These are phyloP conservation scores for Spermophilus dauricus DNA, from an alignment of 2,113 vertebrate genomes.

Conservation along the genomic window DNA sequence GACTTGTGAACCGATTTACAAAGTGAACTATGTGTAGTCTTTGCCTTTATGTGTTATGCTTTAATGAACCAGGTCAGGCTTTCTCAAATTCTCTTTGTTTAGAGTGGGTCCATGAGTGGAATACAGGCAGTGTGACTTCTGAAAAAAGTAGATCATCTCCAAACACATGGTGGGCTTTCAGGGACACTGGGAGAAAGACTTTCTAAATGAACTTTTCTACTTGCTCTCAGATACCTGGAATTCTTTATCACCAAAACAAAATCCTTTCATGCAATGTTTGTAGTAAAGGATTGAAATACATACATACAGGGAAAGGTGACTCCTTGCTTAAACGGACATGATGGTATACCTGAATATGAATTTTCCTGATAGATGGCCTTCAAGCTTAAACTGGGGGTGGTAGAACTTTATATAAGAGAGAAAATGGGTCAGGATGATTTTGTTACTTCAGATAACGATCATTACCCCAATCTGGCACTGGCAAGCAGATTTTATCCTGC, in stretches of 20 bases:
- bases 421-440: neutral
- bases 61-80: slow-evolving; percentile 26
- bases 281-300: slow-evolving; percentile 68
- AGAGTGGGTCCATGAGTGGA: neutral
- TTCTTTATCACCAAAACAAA: slow-evolving; percentile 78
- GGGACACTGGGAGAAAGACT: slow-evolving; percentile 59
- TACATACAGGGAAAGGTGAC: neutral
- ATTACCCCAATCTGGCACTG: neutral
- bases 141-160: slow-evolving; percentile 56
- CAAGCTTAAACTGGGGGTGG: neutral
- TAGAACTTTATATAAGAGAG: slow-evolving; percentile 3
- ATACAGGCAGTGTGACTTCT: neutral
- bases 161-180: slow-evolving; percentile 59
- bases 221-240: slow-evolving; percentile 72
- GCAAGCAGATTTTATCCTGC: neutral
- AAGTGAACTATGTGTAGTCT: neutral
- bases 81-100: slow-evolving; percentile 57
- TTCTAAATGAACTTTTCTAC: slow-evolving; percentile 74
- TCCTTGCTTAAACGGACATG: neutral
- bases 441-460: neutral
- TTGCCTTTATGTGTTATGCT: neutral
- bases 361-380: neutral
- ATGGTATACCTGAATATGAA: neutral
- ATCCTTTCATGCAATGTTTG: slow-evolving; percentile 76
- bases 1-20: slow-evolving; percentile 36